Base-by-base conservation (phyloP, 2,113 vertebrate genomes). In the Amblyornis subalaris region DNA sequence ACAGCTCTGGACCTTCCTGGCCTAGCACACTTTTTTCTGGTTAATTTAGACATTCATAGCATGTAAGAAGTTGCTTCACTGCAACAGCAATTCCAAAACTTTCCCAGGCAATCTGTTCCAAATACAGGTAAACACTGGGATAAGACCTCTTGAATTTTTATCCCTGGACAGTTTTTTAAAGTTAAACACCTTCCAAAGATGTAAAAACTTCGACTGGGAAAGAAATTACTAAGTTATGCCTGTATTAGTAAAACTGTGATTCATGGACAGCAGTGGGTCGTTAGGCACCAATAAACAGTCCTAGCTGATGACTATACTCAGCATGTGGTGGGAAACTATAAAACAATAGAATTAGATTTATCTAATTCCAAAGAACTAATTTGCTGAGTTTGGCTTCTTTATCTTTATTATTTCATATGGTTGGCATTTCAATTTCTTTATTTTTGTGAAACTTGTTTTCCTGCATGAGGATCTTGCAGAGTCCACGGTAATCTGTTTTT, bases 381-480 rank as follows among this genome's bases (percentile, higher is more conserved):
- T 85, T 89, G 26, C 54, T 82, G 84, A 81, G 33, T 92, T 74
- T 77, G 36, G 28, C 33, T 48, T 89, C 70, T 88, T 91, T 91
- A 28, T 54, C 53, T 90, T 81, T 86, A 85, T 87, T 89, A 78
- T 89, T 96, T 92, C 53, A 82, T 82, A 81, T 51, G 14, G 51
- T 21, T 84, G 48, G 40, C 69, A 67, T 88, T 84, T 81, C 29
- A 80, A 70, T 92, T 95, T 73, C 58, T 90, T 84, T 75, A 57
- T 88, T 95, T 90, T 75, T 81, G 28, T 81, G 40, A 78, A 95
- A 92, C 61, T 86, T 94, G 40, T 87, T 96, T 94, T 86, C 73
- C 48, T 92, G 10, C 33, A 50, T 42, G 65, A 87, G 48, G 31
- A 87, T 89, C 83, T 94, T 95, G 65, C 73, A 81, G 53, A 90